phyloP scores from a whole-genome alignment of 2,888 invertebrate species.

The Lamellibrachia columna region DNA sequence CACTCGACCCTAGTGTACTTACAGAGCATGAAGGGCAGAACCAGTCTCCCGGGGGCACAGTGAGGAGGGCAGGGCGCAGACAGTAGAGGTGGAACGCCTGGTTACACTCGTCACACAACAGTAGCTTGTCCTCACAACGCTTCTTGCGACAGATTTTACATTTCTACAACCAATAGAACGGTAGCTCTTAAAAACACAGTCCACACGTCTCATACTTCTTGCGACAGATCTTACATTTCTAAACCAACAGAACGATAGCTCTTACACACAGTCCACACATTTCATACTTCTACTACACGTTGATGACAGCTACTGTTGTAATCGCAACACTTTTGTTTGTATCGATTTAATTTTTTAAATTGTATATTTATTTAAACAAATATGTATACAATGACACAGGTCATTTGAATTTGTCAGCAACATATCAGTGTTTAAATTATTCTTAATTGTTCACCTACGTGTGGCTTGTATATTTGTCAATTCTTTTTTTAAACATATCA shows the following conservation, averaged over 20 bases:
- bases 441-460: too few species aligned
- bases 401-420: too few species aligned
- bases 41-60: conserved; percentile 64
- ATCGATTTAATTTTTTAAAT: too few species aligned
- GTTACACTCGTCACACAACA: conserved; percentile 64
- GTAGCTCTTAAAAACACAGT: neutral
- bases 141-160: conserved; percentile 66
- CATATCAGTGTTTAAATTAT: too few species aligned
- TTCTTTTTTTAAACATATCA: too few species aligned
- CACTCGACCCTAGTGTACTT: conserved; percentile 35
- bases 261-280: neutral
- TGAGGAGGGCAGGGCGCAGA: conserved; percentile 56
- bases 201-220: neutral
- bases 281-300: neutral
- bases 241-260: neutral
- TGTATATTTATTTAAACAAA: too few species aligned
- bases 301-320: too few species aligned
- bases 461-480: too few species aligned
- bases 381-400: too few species aligned
- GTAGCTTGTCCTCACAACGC: conserved; percentile 54
- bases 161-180: conserved; percentile 55
- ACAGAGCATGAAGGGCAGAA: conserved; percentile 63
- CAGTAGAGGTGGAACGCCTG: conserved; percentile 64
- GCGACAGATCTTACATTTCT: neutral
- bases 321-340: too few species aligned